Evolutionary conservation across 2,888 invertebrate species (phyloP).

Genomic region (Xanthorhoe designata): DNA sequence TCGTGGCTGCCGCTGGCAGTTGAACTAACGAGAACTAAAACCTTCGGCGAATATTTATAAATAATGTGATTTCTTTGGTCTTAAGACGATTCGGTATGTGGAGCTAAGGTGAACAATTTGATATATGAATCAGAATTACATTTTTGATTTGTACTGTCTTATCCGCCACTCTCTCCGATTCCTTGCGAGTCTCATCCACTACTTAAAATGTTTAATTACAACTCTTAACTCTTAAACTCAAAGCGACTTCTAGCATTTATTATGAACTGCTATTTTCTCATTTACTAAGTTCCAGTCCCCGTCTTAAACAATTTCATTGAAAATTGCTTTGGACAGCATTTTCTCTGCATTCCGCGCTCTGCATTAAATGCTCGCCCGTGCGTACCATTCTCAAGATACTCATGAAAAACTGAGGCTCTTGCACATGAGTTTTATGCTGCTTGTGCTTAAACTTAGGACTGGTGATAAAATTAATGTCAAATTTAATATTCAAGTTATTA

Average conservation of each 20-base stretch:
- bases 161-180: too few relatives aligned
- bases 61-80: neutral
- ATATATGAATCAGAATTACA: too few relatives aligned
- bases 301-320: conserved; percentile 4
- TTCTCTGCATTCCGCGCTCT: conserved; percentile 10
- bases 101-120: too few relatives aligned
- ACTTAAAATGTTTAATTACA: too few relatives aligned
- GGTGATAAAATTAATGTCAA: too few relatives aligned
- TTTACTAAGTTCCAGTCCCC: neutral
- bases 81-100: too few relatives aligned
- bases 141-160: too few relatives aligned
- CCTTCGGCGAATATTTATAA: neutral
- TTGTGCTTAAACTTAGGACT: too few relatives aligned
- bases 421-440: conserved; percentile 3
- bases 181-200: too few relatives aligned
- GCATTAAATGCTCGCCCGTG: conserved; percentile 19
- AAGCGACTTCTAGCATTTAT: neutral
- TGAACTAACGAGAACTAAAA: conserved; percentile 19
- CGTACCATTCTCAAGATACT: conserved; percentile 15
- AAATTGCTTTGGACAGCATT: conserved; percentile 6
- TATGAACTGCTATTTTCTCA: neutral
- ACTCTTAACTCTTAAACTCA: too few relatives aligned
- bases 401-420: conserved; percentile 5
- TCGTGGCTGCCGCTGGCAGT: conserved; percentile 4
- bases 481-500: too few relatives aligned